Conservation (phyloP, 2,797 vertebrate genomes). For the Kryptolebias ocellatus region DNA sequence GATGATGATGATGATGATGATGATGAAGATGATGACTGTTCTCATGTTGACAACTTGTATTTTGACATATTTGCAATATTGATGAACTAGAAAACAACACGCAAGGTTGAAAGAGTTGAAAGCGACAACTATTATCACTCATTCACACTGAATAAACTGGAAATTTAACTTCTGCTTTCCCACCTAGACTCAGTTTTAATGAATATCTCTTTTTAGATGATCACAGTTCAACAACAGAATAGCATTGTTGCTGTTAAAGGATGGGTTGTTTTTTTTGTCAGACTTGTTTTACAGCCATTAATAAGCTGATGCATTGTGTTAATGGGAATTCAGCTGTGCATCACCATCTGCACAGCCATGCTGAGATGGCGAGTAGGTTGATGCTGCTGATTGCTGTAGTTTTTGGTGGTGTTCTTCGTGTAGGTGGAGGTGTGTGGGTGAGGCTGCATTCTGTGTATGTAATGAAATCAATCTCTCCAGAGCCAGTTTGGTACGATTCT, state of each 20-base stretch:
- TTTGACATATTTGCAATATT: constrained; percentile 3
- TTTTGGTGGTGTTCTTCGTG: constrained; percentile 72
- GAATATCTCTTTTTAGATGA: constrained; percentile 41
- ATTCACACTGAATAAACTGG: not conserved
- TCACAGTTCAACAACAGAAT: constrained; percentile 43
- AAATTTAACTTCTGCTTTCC: too few relatives aligned
- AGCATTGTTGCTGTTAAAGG: constrained; percentile 32
- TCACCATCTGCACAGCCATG: constrained; percentile 55
- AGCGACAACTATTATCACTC: not conserved
- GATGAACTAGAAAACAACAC: constrained; percentile 7
- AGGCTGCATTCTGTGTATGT: constrained; percentile 79
- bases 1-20: too few relatives aligned
- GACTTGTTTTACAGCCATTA: constrained; percentile 43
- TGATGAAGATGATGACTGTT: constrained; percentile 1
- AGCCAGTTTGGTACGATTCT: constrained; percentile 67
- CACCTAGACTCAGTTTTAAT: not conserved
- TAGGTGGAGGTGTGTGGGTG: constrained; percentile 85
- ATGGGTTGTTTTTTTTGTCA: constrained; percentile 24
- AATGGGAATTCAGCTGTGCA: constrained; percentile 50
- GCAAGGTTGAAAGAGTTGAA: not conserved
- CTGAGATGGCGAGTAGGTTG: constrained; percentile 62
- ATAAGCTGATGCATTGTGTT: constrained; percentile 50
- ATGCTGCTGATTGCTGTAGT: constrained; percentile 73
- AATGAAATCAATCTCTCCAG: constrained; percentile 81
- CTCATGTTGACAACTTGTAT: constrained; percentile 10